Evolutionary conservation across 2,113 vertebrate genomes (phyloP), one percentile per base, ranked within the genome.

Genomic region (Herpetotheres cachinnans): DNA sequence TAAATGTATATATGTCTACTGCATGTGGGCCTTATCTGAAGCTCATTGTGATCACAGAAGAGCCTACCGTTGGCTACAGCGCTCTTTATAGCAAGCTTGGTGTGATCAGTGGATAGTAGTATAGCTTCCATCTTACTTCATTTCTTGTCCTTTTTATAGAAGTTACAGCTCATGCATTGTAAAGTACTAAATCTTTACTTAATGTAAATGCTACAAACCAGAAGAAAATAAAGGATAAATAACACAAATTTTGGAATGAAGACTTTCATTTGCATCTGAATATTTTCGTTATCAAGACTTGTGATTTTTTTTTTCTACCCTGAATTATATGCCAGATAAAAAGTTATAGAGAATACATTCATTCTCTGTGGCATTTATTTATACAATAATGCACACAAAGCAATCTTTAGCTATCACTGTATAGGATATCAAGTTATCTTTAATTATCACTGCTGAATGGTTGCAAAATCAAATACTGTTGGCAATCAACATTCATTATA

Each of bases 401-500:
- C 93, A 97, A 92, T 97, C 97, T 98, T 98, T 98, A 98, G 97
- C 98, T 98, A 97, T 97, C 89, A 65, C 96, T 93, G 59, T 96
- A 97, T 97, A 96, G 95, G 96, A 96, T 98, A 97, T 97, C 96
- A 96, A 89, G 94, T 98, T 98, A 98, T 98, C 98, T 98, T 98
- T 98, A 98, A 98, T 98, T 98, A 98, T 98, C 97, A 86, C 95
- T 90, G 54, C 93, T 79, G 94, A 98, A 98, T 98, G 96, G 98
- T 95, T 97, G 87, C 95, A 97, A 98, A 98, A 98, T 98, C 97
- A 98, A 98, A 98, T 98, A 97, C 90, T 97, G 94, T 96, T 98
- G 97, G 98, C 98, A 98, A 98, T 98, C 98, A 98, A 96, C 97
- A 98, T 96, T 97, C 97, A 97, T 98, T 98, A 98, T 97, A 98